Evolutionary conservation across 2,888 invertebrate species (phyloP), one percentile per base, ranked within the genome.

Genomic region (Drosophila stalkeri): DNA sequence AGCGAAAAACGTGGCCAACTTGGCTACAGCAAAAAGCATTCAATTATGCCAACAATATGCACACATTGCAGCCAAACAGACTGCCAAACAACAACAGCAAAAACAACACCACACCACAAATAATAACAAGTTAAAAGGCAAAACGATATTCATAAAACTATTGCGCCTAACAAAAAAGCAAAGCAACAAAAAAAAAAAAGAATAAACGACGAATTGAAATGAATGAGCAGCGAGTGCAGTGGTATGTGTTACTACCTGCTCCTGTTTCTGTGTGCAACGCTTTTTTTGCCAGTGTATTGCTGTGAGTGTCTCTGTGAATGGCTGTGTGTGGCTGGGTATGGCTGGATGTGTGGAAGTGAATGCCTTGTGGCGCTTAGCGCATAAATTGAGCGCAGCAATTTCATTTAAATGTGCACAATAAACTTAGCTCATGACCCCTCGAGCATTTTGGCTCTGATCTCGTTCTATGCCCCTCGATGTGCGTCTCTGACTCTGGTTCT

Each of bases 371-470:
- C 87, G 80, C 72, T 85, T 79, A 85, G 82, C 89, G 82, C 76
- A 87, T 89, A 89, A 86, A 86, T 86, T 87, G 86, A 86, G 89
- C 85, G 73, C 89, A 85, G 86, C 89, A 87, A 89, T 89, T 89
- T 87, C 79, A 84, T 86, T 86, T 86, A 86, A 86, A 89, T 86
- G 89, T 85, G 89, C 87, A 89, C 89, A 89, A 82, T 86, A 86
- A 86, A 89, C 86, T 82, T 79, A 89, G 85, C 81, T 84, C 89
- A 88, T 88, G 89, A 88, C 86, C 85, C 77, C 89, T 74, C 78
- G 43, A 75, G 79, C 77, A 57, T 70, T 76, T 79, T 47, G 70
- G 64, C 59, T 66, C 44, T 49, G 46, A 43, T 68, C 54, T 33
- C 54, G 37, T n/a, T 23, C 69, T 61, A 43, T 14, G 54, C 56